Evolutionary conservation across 2,113 vertebrate genomes (phyloP).

Genomic region (Steatornis caripensis): DNA sequence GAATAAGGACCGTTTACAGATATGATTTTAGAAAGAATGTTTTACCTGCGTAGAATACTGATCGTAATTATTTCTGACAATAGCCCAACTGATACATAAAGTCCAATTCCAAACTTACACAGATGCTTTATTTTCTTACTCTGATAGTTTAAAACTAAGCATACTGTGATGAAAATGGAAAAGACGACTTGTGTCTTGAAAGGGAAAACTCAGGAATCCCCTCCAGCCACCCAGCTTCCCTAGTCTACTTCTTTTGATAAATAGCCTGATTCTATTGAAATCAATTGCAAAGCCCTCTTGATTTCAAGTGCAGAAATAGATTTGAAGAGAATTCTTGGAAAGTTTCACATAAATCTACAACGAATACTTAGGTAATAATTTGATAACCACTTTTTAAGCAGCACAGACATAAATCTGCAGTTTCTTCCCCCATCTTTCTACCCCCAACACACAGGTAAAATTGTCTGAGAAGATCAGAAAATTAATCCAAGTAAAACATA

Average conservation of each 20-base stretch:
- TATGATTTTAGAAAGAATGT: not conserved
- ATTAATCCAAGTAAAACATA: not conserved
- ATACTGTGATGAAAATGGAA: not conserved
- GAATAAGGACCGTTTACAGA: not conserved
- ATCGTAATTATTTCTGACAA: not conserved
- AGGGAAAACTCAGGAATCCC: not conserved
- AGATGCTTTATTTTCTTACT: not conserved
- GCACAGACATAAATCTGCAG: not conserved
- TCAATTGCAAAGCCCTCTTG: not conserved
- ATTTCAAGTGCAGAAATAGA: not conserved
- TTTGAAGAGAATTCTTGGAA: not conserved
- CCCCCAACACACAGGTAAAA: not conserved
- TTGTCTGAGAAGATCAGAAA: not conserved
- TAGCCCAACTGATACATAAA: not conserved
- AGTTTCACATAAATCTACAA: not conserved
- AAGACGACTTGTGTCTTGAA: not conserved
- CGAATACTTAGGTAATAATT: not conserved
- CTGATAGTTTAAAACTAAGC: not conserved
- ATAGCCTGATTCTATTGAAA: not conserved
- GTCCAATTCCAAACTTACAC: not conserved
- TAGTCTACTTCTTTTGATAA: not conserved
- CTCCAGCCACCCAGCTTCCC: not conserved
- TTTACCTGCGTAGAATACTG: not conserved
- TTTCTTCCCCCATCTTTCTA: not conserved
- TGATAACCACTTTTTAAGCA: not conserved